Evolutionary conservation across 2,113 vertebrate species (phyloP), one percentile per base, ranked within the genome.

Genomic region (Butastur rufipennis): DNA sequence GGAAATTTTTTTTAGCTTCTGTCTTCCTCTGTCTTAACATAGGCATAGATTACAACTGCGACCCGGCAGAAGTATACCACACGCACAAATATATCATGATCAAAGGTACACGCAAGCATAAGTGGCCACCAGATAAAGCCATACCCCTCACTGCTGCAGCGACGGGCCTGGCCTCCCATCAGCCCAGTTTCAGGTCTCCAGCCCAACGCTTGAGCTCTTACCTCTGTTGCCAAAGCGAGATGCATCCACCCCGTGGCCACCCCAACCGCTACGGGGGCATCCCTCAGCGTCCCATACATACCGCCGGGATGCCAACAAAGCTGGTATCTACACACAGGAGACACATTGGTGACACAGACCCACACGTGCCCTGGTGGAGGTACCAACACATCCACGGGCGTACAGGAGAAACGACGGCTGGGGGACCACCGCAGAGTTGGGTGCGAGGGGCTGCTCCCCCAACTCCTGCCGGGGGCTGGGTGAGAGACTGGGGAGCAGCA

Each of bases 161-260:
- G 42, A 26, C 15, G 38, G 3, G 22, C 29, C 22, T n/a, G 36
- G 34, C 38, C 12, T 42, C 15, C 4, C 16, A 2, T 15, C 52
- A 67, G 58, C 36, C 26, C 52, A 34, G 1, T 59, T 67, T 34
- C 73, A 81, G 6, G 62, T 79, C 52, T 63, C 47, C 81, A 93
- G 23, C 20, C 61, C 65, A 59, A 17, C 0, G 1, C 43, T 36
- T 42, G 56, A 72, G n/a, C 34, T 75, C 56, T 55, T 32, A 81
- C 29, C 14, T 52, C 32, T 36, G 6, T 27, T 85, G 43, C 62
- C 43, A 65, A 59, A 81, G 48, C 36, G 40, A 62, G 45, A 66
- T 3, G 26, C 42, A 5, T 22, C 19, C 0, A 5, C 13, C 48
- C 18, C 0, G 1, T 20, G 48, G 23, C 45, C 26, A 45, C 4